Conservation (phyloP, 2,113 vertebrate genomes). For the Piaya cayana region DNA sequence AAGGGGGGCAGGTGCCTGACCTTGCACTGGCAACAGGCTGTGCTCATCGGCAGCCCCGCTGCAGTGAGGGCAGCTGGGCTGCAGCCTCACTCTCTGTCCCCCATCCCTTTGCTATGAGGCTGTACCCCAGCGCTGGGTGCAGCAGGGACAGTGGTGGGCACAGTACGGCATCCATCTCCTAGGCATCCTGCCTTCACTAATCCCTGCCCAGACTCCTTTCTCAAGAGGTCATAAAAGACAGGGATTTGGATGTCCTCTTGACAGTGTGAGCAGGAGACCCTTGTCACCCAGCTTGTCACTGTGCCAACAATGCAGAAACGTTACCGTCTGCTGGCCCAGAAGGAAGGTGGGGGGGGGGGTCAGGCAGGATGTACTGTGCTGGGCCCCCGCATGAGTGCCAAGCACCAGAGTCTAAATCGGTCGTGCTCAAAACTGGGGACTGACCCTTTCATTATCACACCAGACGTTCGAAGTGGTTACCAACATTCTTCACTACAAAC, state of each 20-base stretch:
- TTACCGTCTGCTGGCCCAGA: background rate
- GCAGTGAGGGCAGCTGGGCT: background rate
- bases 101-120: background rate
- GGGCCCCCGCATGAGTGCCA: background rate
- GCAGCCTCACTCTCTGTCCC: background rate
- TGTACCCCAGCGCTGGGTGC: background rate
- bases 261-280: background rate
- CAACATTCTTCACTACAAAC: constrained; percentile 63
- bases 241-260: background rate
- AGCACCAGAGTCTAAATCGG: constrained; percentile 66
- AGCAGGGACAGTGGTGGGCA: background rate
- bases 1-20: background rate
- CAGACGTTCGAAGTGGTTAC: constrained; percentile 66
- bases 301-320: background rate
- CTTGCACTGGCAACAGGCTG: rapidly evolving
- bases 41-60: rapidly evolving
- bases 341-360: no score
- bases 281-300: rapidly evolving
- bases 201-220: background rate
- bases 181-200: background rate
- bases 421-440: constrained; percentile 55
- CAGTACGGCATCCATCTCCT: background rate
- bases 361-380: background rate
- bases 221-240: background rate
- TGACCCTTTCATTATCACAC: constrained; percentile 77